These are phyloP conservation scores for Drosophila acutilabella DNA, from an alignment of 2,888 invertebrate genomes.

Conservation along the genomic window DNA sequence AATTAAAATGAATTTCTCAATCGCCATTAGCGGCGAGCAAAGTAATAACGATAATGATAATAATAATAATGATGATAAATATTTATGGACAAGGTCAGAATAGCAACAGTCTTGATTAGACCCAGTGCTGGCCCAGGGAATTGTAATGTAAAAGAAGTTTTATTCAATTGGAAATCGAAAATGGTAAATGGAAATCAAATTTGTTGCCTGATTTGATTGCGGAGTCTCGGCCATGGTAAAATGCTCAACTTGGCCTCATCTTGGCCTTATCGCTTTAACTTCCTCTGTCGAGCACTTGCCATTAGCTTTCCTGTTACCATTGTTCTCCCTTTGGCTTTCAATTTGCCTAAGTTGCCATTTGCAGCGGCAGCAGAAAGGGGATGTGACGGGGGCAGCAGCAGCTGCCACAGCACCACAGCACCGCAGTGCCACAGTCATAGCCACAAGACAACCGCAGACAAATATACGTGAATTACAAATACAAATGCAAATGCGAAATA, in stretches of 20 bases:
- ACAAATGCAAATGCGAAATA: conserved; percentile 24
- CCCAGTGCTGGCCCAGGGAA: conserved; percentile 13
- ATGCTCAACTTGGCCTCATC: conserved; percentile 15
- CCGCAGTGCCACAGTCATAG: conserved; percentile 44
- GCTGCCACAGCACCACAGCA: conserved; percentile 49
- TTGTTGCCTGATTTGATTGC: conserved; percentile 42
- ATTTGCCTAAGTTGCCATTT: conserved; percentile 77
- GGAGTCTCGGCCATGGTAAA: conserved; percentile 2
- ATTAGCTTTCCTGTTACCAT: conserved; percentile 46
- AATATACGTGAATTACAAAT: conserved; percentile 55
- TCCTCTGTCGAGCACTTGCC: conserved; percentile 15
- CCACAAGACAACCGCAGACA: conserved; percentile 58
- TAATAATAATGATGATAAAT: conserved; percentile 32
- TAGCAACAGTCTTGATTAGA: conserved; percentile 36
- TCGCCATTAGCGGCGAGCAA: conserved; percentile 17
- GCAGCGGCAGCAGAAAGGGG: conserved; percentile 12
- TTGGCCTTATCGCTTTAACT: conserved; percentile 10
- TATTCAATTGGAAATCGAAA: conserved; percentile 48
- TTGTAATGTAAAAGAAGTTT: conserved; percentile 26
- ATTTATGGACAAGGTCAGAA: conserved; percentile 40
- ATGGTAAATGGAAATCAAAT: conserved; percentile 58
- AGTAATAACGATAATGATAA: conserved; percentile 1
- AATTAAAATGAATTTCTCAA: conserved; percentile 72
- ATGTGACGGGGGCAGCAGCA: conserved; percentile 37
- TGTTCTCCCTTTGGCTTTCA: conserved; percentile 59